Evolutionary conservation across 1,140 invertebrate species (phyloP).

Genomic region (Danaus melanippus): DNA sequence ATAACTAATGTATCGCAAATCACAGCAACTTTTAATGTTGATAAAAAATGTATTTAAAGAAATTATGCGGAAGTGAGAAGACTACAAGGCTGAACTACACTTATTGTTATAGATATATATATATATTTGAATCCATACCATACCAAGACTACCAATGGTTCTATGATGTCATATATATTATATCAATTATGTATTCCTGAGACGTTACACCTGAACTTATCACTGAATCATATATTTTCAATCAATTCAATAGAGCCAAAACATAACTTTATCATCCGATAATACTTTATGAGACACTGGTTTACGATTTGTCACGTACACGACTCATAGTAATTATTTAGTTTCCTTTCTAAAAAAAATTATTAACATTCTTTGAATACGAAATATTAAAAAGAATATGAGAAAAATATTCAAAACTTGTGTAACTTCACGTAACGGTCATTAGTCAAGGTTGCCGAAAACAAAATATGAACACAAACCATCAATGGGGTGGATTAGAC

Average conservation of each 20-base stretch:
- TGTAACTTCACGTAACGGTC: conserved; percentile 9
- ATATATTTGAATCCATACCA: too few relatives aligned
- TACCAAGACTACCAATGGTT: too few relatives aligned
- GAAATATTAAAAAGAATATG: not conserved
- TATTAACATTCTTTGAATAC: not conserved
- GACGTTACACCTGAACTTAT: not conserved
- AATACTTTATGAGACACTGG: conserved; percentile 11
- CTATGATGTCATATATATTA: too few relatives aligned
- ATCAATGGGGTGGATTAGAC: conserved; percentile 22
- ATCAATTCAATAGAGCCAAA: conserved; percentile 11
- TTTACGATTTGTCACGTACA: conserved; percentile 12
- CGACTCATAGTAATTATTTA: not conserved
- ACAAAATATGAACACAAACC: conserved; percentile 28
- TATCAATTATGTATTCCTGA: too few relatives aligned
- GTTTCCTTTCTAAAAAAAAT: conserved; percentile 1
- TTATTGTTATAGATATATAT: too few relatives aligned
- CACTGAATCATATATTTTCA: conserved; percentile 3
- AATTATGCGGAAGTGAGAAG: too few relatives aligned
- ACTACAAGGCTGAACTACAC: too few relatives aligned
- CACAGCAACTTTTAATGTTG: too few relatives aligned
- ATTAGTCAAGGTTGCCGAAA: conserved; percentile 37
- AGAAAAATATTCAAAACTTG: conserved; percentile 5
- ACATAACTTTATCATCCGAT: conserved; percentile 13
- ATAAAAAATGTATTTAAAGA: too few relatives aligned
- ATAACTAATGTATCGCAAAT: too few relatives aligned